These are phyloP conservation scores for Euphonia xanthogaster DNA, from an alignment of 2,797 vertebrate species.

Conservation along the genomic window DNA sequence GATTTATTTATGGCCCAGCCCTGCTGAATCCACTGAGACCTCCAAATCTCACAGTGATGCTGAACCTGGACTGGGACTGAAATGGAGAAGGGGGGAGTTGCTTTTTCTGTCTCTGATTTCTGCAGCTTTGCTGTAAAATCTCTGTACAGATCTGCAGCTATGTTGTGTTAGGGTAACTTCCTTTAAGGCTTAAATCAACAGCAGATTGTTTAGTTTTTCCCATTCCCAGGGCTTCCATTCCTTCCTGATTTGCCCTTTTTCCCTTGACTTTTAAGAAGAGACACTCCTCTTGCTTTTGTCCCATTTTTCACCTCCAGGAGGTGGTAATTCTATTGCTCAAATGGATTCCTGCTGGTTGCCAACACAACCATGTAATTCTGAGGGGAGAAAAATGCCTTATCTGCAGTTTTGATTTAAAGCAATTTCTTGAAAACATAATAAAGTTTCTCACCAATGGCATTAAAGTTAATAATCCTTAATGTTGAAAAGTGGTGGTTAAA, in stretches of 20 bases:
- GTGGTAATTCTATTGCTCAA: conserved; percentile 71
- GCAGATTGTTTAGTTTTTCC: background rate
- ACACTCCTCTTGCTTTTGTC: conserved; percentile 59
- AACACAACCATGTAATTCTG: conserved; percentile 70
- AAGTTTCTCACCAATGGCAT: conserved; percentile 67
- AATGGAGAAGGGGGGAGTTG: background rate
- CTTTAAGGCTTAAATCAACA: background rate
- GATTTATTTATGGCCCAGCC: background rate
- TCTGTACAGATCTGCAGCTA: background rate
- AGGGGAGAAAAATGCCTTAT: conserved; percentile 65
- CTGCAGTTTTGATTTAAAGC: conserved; percentile 63
- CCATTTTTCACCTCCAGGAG: conserved; percentile 73
- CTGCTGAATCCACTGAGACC: background rate
- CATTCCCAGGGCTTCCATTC: background rate
- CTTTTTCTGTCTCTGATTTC: background rate
- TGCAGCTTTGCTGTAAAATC: background rate
- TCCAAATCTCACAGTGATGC: background rate
- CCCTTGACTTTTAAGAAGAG: conserved; percentile 56
- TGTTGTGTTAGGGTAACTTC: background rate
- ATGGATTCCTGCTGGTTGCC: conserved; percentile 70
- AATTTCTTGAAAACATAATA: conserved; percentile 67
- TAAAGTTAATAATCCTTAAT: conserved; percentile 71
- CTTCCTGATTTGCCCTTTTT: conserved; percentile 55
- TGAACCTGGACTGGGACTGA: background rate
- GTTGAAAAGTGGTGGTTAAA: conserved; percentile 68